Percentiles rank a stretch among this genome's conserved stretches.
These are phyloP conservation scores for Phataginus tetradactyla DNA, from an alignment of 2,797 vertebrate species.

Conservation along the genomic window DNA sequence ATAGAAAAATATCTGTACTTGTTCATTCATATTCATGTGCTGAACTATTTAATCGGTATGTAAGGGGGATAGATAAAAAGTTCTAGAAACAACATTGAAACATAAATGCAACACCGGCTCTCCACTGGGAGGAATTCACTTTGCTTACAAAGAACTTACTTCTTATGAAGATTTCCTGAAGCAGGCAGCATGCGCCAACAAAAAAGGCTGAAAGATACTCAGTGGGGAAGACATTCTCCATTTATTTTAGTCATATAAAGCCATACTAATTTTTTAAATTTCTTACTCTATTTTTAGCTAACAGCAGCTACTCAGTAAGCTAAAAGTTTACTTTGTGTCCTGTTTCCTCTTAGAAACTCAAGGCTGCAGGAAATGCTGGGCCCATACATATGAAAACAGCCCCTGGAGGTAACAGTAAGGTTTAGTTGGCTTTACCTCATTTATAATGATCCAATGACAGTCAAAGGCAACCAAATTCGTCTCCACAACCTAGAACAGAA, in stretches of 20 bases:
- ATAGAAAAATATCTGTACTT: constrained; percentile 16
- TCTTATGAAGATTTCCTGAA: constrained; percentile 52
- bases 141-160: constrained; percentile 63
- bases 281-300: constrained; percentile 70
- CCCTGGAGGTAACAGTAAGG: constrained; percentile 57
- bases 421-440: constrained; percentile 92
- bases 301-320: constrained; percentile 23
- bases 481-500: constrained; percentile 96
- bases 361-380: constrained; percentile 58
- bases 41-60: constrained; percentile 38
- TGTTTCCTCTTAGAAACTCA: constrained; percentile 78
- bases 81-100: constrained; percentile 60
- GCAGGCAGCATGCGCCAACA: constrained; percentile 13
- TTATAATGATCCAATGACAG: constrained; percentile 99
- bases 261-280: constrained; percentile 66
- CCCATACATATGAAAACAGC: constrained; percentile 69
- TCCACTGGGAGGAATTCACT: constrained; percentile 47
- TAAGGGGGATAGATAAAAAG: background rate
- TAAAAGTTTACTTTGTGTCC: constrained; percentile 68
- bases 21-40: constrained; percentile 37
- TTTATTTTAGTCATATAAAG: constrained; percentile 71
- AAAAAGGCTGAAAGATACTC: constrained; percentile 38
- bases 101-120: constrained; percentile 56
- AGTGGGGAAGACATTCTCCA: background rate
- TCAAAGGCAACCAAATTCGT: constrained; percentile 99